Conservation (phyloP, 1,140 invertebrate genomes). For the Mylabris phalerata region DNA sequence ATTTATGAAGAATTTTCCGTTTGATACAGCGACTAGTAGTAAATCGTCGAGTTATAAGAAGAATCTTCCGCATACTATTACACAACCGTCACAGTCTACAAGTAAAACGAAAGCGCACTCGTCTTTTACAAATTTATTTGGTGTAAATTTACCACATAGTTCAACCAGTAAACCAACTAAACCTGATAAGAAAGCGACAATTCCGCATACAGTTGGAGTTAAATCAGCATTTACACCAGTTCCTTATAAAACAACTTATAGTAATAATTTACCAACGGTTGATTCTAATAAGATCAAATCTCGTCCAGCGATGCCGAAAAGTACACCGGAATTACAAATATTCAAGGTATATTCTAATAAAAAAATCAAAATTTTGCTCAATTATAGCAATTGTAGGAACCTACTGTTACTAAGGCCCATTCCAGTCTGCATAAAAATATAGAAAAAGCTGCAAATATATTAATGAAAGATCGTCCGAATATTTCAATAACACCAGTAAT, state of each 20-base stretch:
- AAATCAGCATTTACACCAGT: conserved; percentile 7
- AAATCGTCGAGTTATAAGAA: conserved; percentile 1
- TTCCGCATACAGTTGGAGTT: background rate
- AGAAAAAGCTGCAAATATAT: conserved; percentile 21
- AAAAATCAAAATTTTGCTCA: background rate
- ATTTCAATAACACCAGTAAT: conserved; percentile 38
- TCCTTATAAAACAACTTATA: conserved; percentile 1
- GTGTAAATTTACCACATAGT: background rate
- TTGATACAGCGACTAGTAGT: background rate
- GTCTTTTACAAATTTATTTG: conserved; percentile 12
- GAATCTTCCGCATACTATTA: conserved; percentile 5
- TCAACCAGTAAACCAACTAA: background rate
- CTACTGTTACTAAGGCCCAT: conserved; percentile 6
- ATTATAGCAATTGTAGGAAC: conserved; percentile 10
- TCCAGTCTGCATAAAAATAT: conserved; percentile 4
- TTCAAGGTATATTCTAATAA: conserved; percentile 10
- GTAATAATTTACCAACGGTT: background rate
- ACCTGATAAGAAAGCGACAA: conserved; percentile 1
- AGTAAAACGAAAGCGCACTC: conserved; percentile 2
- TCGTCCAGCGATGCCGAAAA: conserved; percentile 2
- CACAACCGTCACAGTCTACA: background rate
- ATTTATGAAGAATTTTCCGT: too few relatives aligned
- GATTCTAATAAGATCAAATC: background rate
- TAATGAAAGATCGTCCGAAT: conserved; percentile 37
- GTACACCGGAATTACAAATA: conserved; percentile 3